Percentiles rank a stretch among this genome's conserved stretches.
These are phyloP conservation scores for Leptoteleia sp. DNA, from an alignment of 1,140 invertebrate genomes.

Conservation along the genomic window DNA sequence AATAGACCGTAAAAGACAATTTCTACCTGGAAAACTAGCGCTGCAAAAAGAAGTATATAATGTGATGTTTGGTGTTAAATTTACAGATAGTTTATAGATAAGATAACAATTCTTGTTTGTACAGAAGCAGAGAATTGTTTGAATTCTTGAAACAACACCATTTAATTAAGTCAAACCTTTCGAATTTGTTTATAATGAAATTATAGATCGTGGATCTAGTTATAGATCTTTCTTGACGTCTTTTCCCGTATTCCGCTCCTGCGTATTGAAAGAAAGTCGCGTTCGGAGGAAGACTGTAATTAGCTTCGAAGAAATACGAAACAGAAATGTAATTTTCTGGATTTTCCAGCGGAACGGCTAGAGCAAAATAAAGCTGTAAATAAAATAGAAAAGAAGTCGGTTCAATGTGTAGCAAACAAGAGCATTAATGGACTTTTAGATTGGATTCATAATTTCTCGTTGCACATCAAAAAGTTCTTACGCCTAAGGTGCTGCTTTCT, in stretches of 20 bases:
- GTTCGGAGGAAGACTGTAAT: conserved; percentile 83
- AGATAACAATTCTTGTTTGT: too few relatives aligned
- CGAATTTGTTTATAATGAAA: conserved; percentile 74
- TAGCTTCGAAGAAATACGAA: conserved; percentile 89
- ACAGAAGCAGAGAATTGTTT: conserved; percentile 2
- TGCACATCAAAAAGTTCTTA: conserved; percentile 59
- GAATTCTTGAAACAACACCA: background rate
- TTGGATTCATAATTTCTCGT: conserved; percentile 34
- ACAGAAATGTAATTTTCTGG: conserved; percentile 86
- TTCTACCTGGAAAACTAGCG: conserved; percentile 73
- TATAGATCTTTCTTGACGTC: conserved; percentile 69
- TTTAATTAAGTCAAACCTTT: conserved; percentile 67
- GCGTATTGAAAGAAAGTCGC: conserved; percentile 68
- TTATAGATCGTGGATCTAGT: conserved; percentile 74
- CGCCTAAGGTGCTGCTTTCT: conserved; percentile 74
- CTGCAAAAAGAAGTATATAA: conserved; percentile 67
- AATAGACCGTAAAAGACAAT: conserved; percentile 78
- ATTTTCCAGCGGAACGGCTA: conserved; percentile 87
- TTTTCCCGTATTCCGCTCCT: conserved; percentile 44
- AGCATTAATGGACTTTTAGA: conserved; percentile 48
- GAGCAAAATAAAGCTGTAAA: conserved; percentile 84
- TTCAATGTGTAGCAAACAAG: conserved; percentile 20
- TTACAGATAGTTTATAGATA: conserved; percentile 25
- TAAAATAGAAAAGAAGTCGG: conserved; percentile 24
- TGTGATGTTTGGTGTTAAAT: conserved; percentile 36